Base-by-base conservation (phyloP, 1,140 invertebrate species). In the Metopolophium dirhodum region DNA sequence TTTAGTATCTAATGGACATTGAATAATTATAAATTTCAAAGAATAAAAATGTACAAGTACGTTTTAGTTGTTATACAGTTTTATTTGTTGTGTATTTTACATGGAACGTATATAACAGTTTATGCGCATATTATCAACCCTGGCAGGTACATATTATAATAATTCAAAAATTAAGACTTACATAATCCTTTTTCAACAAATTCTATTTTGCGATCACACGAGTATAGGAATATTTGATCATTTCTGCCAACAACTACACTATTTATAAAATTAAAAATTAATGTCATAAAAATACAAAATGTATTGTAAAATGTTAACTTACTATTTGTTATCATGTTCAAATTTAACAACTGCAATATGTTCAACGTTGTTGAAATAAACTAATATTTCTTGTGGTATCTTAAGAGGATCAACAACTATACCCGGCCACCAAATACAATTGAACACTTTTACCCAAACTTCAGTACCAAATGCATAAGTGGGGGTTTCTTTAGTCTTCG, bases 371-470 rank as follows among this genome's bases (percentile, higher is more conserved):
- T 4, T 26, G 26, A 0, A 14, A 14, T 7, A 57, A 0, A 26
- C 49, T 41, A 57, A 35, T 8, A 57, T 18, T 0, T 37, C n/a
- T 1, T 57, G 9, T 26, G 88, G 88, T 41, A 30, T 18, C 22
- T 8, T 26, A 11, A 4, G 23, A 7, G 9, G 3, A 37, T 89
- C 49, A 7, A 89, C 88, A 7, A 89, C 49, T 57, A 26, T 14
- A 7, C 49, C 88, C 6, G 88, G 88, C 88, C 88, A 89, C 88
- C 88, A 89, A 89, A 41, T 2, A 26, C 35, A 23, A 89, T 89
- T 89, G 11, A 54, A 2, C 6, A 54, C 4, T 30, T 37, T 57
- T 35, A 14, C 30, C 88, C 88, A 89, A 22, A 89, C 88, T 8
- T 1, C 23, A 14, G 20, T 26, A 23, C 88, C 88, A 0, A 30